Evolutionary conservation across 1,140 invertebrate species (phyloP), one percentile per base, ranked within the genome.

Genomic region (Philotrypesis tridentata): DNA sequence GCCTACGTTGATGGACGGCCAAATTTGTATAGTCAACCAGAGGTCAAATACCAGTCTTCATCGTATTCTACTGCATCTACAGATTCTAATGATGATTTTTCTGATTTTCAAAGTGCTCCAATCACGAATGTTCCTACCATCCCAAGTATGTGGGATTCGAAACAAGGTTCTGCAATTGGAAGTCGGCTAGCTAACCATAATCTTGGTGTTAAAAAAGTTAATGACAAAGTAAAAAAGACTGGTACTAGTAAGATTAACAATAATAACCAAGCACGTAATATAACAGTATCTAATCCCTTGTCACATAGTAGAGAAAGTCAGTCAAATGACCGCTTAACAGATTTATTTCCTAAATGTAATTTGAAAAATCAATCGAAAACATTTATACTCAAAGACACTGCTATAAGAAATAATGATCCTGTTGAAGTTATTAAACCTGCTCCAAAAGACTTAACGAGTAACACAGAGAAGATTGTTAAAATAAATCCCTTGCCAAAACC

Each of bases 71-170:
- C 17, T 55, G 17, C 48, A n/a, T 80, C 84, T 0, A 31, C 84
- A 0, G 90, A 91, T 72, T 80, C 85, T 2, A 87, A 80, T 40
- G 94, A 94, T 85, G 93, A 94, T 29, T 95, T 94, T 87, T 92
- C 92, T 14, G 94, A 94, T 73, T 94, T 94, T 83, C 93, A 94
- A 85, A 93, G 93, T 82, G 93, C 93, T 55, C 88, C 90, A 6
- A 78, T 88, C 27, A 67, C 86, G 8, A 85, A 80, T 37, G 70
- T 85, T 75, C 82, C 88, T 5, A 85, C 48, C 61, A 85, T 90
- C 48, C 37, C 81, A 79, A 83, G 88, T 1, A 89, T 89, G 29
- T 87, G 86, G 86, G 91, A 92, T 80, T 87, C 86, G 0, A 91
- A 88, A 77, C 88, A 89, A 63, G 90, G 90, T n/a, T 92, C 91